These are phyloP conservation scores for Volucella inanis DNA, from an alignment of 2,888 invertebrate species.

Conservation along the genomic window DNA sequence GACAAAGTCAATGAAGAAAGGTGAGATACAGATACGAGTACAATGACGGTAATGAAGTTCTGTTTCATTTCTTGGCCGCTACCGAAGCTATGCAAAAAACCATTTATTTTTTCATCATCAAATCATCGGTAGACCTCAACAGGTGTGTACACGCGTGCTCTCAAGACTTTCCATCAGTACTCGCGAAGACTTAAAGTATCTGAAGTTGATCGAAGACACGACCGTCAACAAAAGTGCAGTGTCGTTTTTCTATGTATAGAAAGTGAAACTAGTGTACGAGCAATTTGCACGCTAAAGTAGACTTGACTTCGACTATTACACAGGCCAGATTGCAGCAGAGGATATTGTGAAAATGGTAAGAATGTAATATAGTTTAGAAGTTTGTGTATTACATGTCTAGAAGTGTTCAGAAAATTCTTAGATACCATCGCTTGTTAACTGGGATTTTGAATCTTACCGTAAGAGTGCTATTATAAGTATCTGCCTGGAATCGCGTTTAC, in stretches of 20 bases:
- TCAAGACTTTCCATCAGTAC: not conserved
- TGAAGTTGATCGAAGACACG: not conserved
- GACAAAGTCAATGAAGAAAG: too few species aligned
- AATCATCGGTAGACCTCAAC: slow-evolving; percentile 51
- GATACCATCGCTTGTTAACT: not conserved
- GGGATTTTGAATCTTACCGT: not conserved
- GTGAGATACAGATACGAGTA: too few species aligned
- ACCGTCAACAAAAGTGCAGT: not conserved
- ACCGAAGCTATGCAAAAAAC: slow-evolving; percentile 36
- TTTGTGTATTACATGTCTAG: not conserved
- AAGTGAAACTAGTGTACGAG: slow-evolving; percentile 61
- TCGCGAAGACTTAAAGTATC: not conserved
- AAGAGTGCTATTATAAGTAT: not conserved
- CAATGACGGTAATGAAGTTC: too few species aligned
- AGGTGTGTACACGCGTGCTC: slow-evolving; percentile 42
- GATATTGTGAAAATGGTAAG: slow-evolving; percentile 48
- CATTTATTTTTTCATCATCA: slow-evolving; percentile 52
- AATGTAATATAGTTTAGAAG: not conserved
- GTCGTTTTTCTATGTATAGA: slow-evolving; percentile 23
- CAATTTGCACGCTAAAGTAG: not conserved
- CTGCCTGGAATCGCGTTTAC: not conserved
- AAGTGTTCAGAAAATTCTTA: slow-evolving; percentile 1
- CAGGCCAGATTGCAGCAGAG: slow-evolving; percentile 4
- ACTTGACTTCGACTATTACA: slow-evolving; percentile 7
- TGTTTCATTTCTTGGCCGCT: not conserved